These are phyloP conservation scores for Maniola hyperantus DNA, from an alignment of 2,888 invertebrate genomes.

Conservation along the genomic window DNA sequence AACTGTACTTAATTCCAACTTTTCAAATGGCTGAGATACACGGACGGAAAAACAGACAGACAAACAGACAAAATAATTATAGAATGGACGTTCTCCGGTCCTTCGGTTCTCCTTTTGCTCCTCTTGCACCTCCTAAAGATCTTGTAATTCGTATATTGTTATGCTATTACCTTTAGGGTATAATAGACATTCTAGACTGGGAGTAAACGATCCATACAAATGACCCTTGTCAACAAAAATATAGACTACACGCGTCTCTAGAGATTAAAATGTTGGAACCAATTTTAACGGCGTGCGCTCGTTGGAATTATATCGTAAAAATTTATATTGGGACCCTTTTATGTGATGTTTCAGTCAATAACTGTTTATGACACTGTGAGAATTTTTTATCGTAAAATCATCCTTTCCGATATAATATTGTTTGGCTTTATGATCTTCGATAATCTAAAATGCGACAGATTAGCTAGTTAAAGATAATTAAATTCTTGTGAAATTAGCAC, in stretches of 20 bases:
- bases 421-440: neutral
- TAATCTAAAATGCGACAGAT: too few relatives aligned
- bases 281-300: conserved; percentile 20
- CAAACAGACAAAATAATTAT: too few relatives aligned
- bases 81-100: too few relatives aligned
- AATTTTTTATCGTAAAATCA: conserved; percentile 6
- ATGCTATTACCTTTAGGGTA: neutral
- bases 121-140: neutral
- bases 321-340: conserved; percentile 19
- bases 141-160: neutral
- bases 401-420: neutral
- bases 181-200: conserved; percentile 4
- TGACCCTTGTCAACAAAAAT: conserved; percentile 17
- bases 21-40: too few relatives aligned
- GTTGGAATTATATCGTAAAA: conserved; percentile 24
- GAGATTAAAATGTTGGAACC: conserved; percentile 22
- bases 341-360: conserved; percentile 14
- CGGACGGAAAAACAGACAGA: too few relatives aligned
- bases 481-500: neutral
- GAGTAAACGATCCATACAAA: conserved; percentile 18
- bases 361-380: conserved; percentile 15
- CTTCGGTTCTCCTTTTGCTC: too few relatives aligned
- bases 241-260: conserved; percentile 14
- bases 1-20: too few relatives aligned
- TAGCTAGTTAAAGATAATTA: neutral